These are phyloP conservation scores for Rhinogobius similis DNA, from an alignment of 2,113 vertebrate genomes.

Conservation along the genomic window DNA sequence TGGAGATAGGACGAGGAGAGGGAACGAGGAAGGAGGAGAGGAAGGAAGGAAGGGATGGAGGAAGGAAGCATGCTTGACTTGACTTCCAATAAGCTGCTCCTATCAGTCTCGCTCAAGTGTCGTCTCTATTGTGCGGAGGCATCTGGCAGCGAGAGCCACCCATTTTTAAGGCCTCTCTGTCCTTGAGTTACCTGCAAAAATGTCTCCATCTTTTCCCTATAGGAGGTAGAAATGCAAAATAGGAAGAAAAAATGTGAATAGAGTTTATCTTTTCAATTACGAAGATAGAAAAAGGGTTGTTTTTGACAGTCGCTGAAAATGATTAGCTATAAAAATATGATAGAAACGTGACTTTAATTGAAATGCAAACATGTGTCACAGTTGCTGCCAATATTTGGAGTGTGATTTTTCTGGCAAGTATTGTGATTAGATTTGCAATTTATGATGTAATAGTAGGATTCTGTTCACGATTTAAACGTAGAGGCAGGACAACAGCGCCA, in stretches of 20 bases:
- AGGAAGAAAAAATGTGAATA: background rate
- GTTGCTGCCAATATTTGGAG: too few relatives aligned
- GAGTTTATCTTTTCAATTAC: background rate
- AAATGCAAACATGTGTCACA: too few relatives aligned
- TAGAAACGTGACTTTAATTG: background rate
- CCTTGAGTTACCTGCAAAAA: slow-evolving; percentile 24
- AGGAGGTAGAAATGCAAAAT: background rate
- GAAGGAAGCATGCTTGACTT: slow-evolving; percentile 46
- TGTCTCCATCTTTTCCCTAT: background rate
- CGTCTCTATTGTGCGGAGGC: slow-evolving; percentile 8
- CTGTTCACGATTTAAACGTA: too few relatives aligned
- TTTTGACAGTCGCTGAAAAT: too few relatives aligned
- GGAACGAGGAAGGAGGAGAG: slow-evolving; percentile 1
- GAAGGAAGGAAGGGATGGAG: background rate
- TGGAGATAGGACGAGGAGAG: slow-evolving; percentile 33
- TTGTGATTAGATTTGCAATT: too few relatives aligned
- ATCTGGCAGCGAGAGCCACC: slow-evolving; percentile 27
- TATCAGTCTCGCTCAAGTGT: slow-evolving; percentile 30
- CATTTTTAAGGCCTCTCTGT: slow-evolving; percentile 23
- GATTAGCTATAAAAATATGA: background rate
- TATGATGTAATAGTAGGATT: too few relatives aligned
- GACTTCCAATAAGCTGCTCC: slow-evolving; percentile 50
- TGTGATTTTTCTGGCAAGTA: too few relatives aligned
- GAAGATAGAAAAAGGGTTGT: background rate
- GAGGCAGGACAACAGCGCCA: too few relatives aligned